Evolutionary conservation across 1,140 invertebrate species (phyloP).

Genomic region (Notospermus geniculatus): DNA sequence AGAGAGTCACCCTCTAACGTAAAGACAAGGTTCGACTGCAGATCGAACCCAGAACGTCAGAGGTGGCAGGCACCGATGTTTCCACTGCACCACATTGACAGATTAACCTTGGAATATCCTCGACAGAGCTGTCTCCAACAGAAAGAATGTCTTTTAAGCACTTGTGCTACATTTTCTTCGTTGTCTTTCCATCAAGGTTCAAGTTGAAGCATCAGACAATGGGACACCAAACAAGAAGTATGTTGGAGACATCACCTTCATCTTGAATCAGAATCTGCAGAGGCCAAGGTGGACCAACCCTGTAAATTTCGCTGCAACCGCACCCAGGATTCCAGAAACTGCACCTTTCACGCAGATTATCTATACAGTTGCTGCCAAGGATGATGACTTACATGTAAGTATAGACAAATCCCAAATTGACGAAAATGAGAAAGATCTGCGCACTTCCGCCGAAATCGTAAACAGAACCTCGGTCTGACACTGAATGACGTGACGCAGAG

Average conservation of each 20-base stretch:
- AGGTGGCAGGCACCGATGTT: too few species aligned
- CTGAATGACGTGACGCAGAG: too few species aligned
- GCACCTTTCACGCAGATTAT: slow-evolving; percentile 18
- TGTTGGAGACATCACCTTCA: slow-evolving; percentile 33
- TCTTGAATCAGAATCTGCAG: slow-evolving; percentile 30
- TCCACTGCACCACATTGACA: too few species aligned
- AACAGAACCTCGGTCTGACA: too few species aligned
- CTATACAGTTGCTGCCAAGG: slow-evolving; percentile 23
- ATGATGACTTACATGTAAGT: slow-evolving; percentile 32
- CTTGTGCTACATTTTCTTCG: neutral
- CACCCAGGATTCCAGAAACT: slow-evolving; percentile 27
- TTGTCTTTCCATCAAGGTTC: slow-evolving; percentile 28
- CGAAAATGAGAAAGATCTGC: too few species aligned
- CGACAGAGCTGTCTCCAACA: too few species aligned
- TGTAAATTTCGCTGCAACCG: slow-evolving; percentile 19
- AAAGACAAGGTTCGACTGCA: too few species aligned
- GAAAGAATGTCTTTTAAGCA: neutral
- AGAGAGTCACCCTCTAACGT: too few species aligned
- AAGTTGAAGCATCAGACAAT: slow-evolving; percentile 31
- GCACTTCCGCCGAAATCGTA: too few species aligned
- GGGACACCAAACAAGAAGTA: slow-evolving; percentile 18
- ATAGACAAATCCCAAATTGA: too few species aligned
- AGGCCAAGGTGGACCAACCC: slow-evolving; percentile 31
- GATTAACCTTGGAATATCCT: too few species aligned
- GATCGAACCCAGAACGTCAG: too few species aligned